Conservation (phyloP, 2,113 vertebrate species). For the Gallinago media region DNA sequence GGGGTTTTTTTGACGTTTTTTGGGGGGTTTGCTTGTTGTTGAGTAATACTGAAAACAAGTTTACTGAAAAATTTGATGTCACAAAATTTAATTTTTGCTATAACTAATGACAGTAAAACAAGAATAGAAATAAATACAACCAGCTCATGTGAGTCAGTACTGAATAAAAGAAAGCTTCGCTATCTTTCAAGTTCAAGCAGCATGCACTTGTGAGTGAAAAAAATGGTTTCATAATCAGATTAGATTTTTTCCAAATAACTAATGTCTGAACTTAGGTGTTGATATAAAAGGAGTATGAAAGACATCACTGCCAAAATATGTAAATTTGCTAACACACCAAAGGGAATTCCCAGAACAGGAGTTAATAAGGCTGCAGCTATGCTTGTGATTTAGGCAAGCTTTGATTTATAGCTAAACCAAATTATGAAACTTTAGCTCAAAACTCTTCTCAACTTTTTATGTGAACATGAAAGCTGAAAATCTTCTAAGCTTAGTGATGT, state of each 20-base stretch:
- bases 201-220: not conserved
- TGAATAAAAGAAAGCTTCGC: not conserved
- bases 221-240: not conserved
- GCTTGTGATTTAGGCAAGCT: not conserved
- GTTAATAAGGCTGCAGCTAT: not conserved
- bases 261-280: not conserved
- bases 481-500: not conserved
- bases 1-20: not conserved
- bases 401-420: not conserved
- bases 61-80: not conserved
- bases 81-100: not conserved
- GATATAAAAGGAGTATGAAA: not conserved
- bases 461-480: not conserved
- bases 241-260: not conserved
- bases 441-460: not conserved
- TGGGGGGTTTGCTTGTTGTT: not conserved
- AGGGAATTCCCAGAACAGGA: not conserved
- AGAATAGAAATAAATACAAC: not conserved
- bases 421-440: not conserved
- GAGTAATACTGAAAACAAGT: not conserved
- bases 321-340: not conserved
- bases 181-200: not conserved
- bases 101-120: not conserved
- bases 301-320: not conserved
- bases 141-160: not conserved